Evolutionary conservation across 2,888 invertebrate genomes (phyloP).

Genomic region (Eupithecia inturbata): DNA sequence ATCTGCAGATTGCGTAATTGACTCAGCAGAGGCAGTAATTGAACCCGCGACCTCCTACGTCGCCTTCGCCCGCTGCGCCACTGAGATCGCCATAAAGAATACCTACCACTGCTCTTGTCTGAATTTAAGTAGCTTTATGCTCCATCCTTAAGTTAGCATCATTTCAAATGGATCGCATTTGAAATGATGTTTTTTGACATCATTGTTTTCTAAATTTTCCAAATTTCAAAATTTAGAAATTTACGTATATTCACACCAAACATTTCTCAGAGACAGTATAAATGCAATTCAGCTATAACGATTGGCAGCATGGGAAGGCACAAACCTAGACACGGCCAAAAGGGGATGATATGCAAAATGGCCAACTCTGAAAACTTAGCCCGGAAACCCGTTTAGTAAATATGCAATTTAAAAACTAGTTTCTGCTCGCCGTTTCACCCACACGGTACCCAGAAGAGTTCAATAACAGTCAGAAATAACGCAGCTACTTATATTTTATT

Average conservation of each 20-base stretch:
- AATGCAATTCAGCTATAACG: slow-evolving; percentile 16
- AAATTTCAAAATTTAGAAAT: too few species aligned
- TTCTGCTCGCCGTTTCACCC: background rate
- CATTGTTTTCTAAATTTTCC: too few species aligned
- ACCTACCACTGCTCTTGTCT: too few species aligned
- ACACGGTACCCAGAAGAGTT: background rate
- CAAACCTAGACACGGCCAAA: slow-evolving; percentile 45
- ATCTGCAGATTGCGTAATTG: too few species aligned
- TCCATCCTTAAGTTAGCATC: too few species aligned
- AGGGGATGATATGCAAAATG: slow-evolving; percentile 50
- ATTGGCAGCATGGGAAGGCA: slow-evolving; percentile 22
- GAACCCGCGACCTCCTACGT: too few species aligned
- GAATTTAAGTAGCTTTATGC: too few species aligned
- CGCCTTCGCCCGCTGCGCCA: too few species aligned
- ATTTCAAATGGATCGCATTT: too few species aligned
- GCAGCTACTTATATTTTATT: background rate
- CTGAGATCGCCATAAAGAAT: too few species aligned
- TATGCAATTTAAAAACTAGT: background rate
- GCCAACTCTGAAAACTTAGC: slow-evolving; percentile 30
- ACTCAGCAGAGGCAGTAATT: too few species aligned
- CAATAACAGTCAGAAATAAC: background rate
- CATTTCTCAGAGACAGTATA: background rate
- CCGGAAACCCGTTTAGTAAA: background rate
- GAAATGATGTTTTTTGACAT: too few species aligned
- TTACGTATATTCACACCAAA: background rate